Conservation (phyloP, 2,797 vertebrate species). For the Chaenodraco wilsoni region DNA sequence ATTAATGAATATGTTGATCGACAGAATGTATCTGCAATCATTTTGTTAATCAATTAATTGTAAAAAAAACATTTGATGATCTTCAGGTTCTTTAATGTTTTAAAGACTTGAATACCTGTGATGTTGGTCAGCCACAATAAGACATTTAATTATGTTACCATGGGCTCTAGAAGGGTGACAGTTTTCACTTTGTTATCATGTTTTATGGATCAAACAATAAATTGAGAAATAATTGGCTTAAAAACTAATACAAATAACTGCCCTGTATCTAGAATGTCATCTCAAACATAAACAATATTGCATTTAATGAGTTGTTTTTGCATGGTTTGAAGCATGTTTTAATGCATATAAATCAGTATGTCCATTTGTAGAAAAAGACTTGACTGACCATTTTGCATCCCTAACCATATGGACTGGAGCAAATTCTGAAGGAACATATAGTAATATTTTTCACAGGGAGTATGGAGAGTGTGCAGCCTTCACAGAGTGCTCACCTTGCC, state of each 20-base stretch:
- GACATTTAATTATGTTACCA: not conserved
- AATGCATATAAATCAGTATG: not conserved
- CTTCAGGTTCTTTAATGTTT: not conserved
- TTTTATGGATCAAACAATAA: not conserved
- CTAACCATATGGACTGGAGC: not conserved
- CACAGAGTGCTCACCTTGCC: constrained; percentile 82
- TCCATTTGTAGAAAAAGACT: not conserved
- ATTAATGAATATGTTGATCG: not conserved
- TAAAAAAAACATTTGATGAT: not conserved
- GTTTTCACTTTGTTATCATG: not conserved
- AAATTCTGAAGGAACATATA: not conserved
- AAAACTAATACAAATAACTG: not conserved
- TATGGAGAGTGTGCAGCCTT: not conserved
- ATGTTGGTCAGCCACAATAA: not conserved
- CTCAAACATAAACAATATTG: not conserved
- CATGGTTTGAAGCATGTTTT: not conserved
- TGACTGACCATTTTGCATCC: constrained; percentile 8
- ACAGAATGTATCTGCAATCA: not conserved
- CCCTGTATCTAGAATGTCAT: not conserved
- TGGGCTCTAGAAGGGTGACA: not conserved
- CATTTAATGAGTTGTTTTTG: not conserved
- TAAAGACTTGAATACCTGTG: too few species aligned
- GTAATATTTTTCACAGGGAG: not conserved
- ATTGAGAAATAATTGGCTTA: not conserved
- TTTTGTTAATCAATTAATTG: not conserved